Evolutionary conservation across 1,140 invertebrate genomes (phyloP).

Genomic region (Drosophila yakuba): DNA sequence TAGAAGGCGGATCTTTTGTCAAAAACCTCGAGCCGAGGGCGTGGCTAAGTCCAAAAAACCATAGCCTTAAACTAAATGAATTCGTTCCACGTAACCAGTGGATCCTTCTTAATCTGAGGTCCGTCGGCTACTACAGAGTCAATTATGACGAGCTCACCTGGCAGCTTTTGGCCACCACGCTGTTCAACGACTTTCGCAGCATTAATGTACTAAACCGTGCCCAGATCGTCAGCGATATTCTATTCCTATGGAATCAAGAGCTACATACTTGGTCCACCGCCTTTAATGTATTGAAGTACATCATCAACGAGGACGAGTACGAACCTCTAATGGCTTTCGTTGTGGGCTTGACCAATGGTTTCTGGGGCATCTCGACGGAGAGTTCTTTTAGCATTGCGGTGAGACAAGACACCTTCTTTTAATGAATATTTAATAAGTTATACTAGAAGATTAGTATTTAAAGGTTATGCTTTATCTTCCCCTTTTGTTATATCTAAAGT

Average conservation of each 20-base stretch:
- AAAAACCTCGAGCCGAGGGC: slow-evolving; percentile 86
- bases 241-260: slow-evolving; percentile 86
- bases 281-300: slow-evolving; percentile 43
- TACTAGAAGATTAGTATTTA: too few species aligned
- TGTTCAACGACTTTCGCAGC: slow-evolving; percentile 85
- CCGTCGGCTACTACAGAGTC: slow-evolving; percentile 89
- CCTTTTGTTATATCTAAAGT: too few species aligned
- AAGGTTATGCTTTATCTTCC: too few species aligned
- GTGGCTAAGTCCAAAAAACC: slow-evolving; percentile 85
- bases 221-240: slow-evolving; percentile 91
- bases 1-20: slow-evolving; percentile 86
- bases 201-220: slow-evolving; percentile 90
- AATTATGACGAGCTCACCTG: slow-evolving; percentile 90
- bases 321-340: slow-evolving; percentile 43
- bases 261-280: slow-evolving; percentile 10
- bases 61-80: slow-evolving; percentile 65
- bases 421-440: too few species aligned
- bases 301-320: slow-evolving; percentile 41
- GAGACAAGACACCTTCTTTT: background rate
- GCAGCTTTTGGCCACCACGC: slow-evolving; percentile 86
- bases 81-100: slow-evolving; percentile 84
- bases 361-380: slow-evolving; percentile 39
- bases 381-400: slow-evolving; percentile 29
- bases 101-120: slow-evolving; percentile 87
- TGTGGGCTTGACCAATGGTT: slow-evolving; percentile 32